Base-by-base conservation (phyloP, 2,888 invertebrate genomes). In the Pardosa pseudoannulata region DNA sequence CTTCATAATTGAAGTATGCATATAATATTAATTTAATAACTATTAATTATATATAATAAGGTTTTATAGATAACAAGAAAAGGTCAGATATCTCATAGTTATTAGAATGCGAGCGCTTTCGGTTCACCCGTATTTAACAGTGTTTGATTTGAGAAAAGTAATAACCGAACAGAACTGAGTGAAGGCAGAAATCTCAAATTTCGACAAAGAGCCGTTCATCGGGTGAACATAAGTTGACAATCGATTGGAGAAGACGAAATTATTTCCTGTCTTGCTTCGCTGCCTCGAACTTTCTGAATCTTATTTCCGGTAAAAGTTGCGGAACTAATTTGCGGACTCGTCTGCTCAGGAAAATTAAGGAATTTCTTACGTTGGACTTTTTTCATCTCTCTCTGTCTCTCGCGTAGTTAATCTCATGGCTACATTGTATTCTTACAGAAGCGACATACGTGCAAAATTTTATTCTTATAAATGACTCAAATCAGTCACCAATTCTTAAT, bases 261-360 rank as follows among this genome's bases (percentile, higher is more conserved):
- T 46, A 46, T 46, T 46, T 46, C 46, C 46, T 46, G 46, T 16
- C 16, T 16, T 46, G 16, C 46, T 16, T 46, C 46, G 46, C 7
- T 46, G 46, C 16, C 46, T 2, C 46, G 46, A 46, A 46, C 46
- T 46, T 46, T 46, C 16, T 16, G 16, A 16, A 46, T 13, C 16
- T 16, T 46, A 13, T 13, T 46, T 46, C 16, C 46, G 11, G 46
- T 6, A 6, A 46, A 46, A 16, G 46, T 46, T 46, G 46, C 46
- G 46, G 46, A 46, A 46, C 46, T 46, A 46, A 46, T 46, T 46
- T 46, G 46, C 46, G 46, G 46, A 46, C 5, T 46, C 46, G 46
- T 46, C 46, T 46, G 46, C 16, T 6, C 46, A 7, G 46, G 46
- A 46, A 46, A 46, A 46, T 46, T 46, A 46, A 46, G 46, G 46